phyloP scores from a whole-genome alignment of 1,140 invertebrate species.

The Drosophila ogumai region DNA sequence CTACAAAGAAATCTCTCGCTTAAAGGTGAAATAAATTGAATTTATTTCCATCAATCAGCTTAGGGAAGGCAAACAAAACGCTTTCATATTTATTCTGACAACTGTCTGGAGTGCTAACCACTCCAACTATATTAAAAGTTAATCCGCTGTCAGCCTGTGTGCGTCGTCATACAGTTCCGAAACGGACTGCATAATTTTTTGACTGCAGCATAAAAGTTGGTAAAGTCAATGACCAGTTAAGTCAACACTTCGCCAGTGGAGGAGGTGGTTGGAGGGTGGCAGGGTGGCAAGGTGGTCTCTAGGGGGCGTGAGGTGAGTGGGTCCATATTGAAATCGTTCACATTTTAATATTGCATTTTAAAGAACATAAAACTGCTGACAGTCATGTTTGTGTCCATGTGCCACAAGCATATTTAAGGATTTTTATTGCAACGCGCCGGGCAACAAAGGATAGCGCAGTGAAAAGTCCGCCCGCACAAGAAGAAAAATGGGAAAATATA shows the following conservation, averaged over 20 bases:
- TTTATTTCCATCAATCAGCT: slow-evolving; percentile 6
- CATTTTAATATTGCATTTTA: slow-evolving; percentile 74
- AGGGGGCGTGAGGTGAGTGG: neutral
- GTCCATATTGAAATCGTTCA: slow-evolving; percentile 41
- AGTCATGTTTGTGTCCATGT: slow-evolving; percentile 48
- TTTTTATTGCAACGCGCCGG: slow-evolving; percentile 39
- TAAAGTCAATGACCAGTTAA: slow-evolving; percentile 81
- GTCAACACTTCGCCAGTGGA: slow-evolving; percentile 60
- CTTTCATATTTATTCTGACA: slow-evolving; percentile 10
- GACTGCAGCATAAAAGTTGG: slow-evolving; percentile 76
- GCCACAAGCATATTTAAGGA: slow-evolving; percentile 58
- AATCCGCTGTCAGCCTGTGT: slow-evolving; percentile 28
- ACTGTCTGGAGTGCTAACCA: slow-evolving; percentile 11
- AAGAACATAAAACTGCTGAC: slow-evolving; percentile 57
- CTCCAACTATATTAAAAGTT: slow-evolving; percentile 16
- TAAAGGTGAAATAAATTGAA: slow-evolving; percentile 3
- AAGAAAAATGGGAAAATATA: slow-evolving; percentile 28
- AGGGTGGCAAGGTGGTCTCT: slow-evolving; percentile 1
- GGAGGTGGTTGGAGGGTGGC: neutral
- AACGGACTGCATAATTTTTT: slow-evolving; percentile 72
- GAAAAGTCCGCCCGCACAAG: slow-evolving; percentile 39
- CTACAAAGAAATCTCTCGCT: neutral
- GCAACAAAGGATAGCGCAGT: slow-evolving; percentile 52
- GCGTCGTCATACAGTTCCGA: slow-evolving; percentile 30
- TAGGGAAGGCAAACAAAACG: neutral